A percentile compares a stretch with the other conserved stretches of the same genome.
These are phyloP conservation scores for Hypercompe scribonia DNA, from an alignment of 2,888 invertebrate species.

Conservation along the genomic window DNA sequence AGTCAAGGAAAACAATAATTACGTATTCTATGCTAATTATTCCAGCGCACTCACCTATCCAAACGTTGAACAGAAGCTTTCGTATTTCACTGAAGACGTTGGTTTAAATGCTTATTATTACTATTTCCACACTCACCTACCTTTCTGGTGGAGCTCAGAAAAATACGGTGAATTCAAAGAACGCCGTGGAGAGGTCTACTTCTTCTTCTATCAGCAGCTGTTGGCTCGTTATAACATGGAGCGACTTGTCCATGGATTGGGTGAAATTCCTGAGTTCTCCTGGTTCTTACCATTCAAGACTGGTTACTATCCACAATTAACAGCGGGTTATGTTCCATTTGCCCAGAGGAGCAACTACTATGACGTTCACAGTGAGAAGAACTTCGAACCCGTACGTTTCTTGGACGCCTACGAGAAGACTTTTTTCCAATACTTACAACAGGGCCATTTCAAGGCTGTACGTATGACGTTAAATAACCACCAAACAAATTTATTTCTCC, in stretches of 20 bases:
- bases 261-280: constrained; percentile 87
- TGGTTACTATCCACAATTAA: constrained; percentile 67
- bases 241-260: constrained; percentile 88
- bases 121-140: constrained; percentile 87
- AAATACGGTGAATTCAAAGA: constrained; percentile 80
- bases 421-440: constrained; percentile 81
- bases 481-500: background rate
- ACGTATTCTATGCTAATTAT: constrained; percentile 86
- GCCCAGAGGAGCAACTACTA: constrained; percentile 87
- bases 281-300: constrained; percentile 87
- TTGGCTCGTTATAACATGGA: constrained; percentile 90
- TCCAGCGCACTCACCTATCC: constrained; percentile 82
- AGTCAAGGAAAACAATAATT: constrained; percentile 71
- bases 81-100: constrained; percentile 91
- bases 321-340: constrained; percentile 74
- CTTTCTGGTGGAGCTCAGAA: constrained; percentile 88
- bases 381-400: constrained; percentile 80
- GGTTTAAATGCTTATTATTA: constrained; percentile 89
- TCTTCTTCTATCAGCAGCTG: constrained; percentile 89
- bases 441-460: constrained; percentile 88
- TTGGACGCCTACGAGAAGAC: constrained; percentile 87
- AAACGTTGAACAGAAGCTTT: constrained; percentile 86
- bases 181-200: constrained; percentile 89
- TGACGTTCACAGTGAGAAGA: constrained; percentile 82
- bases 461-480: constrained; percentile 19